phyloP scores from a whole-genome alignment of 1,140 invertebrate species.

The Himalopsyche phryganea region DNA sequence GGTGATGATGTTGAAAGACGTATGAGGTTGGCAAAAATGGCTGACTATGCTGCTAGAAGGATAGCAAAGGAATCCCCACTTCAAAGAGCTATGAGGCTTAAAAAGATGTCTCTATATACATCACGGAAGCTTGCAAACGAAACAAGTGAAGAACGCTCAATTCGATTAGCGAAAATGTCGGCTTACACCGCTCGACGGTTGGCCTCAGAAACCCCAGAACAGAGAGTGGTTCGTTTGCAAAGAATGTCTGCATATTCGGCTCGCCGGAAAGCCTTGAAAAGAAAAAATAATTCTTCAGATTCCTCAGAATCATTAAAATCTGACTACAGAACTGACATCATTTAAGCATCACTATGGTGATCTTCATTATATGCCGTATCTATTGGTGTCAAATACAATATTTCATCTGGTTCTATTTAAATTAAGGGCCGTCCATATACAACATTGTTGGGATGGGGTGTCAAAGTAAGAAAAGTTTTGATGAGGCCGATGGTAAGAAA shows the following conservation, averaged over 20 bases:
- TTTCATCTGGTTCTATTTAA: too few species aligned
- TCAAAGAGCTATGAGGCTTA: constrained; percentile 47
- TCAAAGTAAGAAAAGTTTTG: too few species aligned
- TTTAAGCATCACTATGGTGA: too few species aligned
- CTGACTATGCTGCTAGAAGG: constrained; percentile 14
- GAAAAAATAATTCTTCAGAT: not conserved
- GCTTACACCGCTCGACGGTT: constrained; percentile 46
- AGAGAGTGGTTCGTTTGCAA: constrained; percentile 48
- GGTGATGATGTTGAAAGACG: too few species aligned
- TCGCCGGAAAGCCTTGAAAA: not conserved
- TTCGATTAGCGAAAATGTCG: constrained; percentile 47
- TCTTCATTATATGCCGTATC: too few species aligned
- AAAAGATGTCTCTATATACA: constrained; percentile 51
- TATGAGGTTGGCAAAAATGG: not conserved
- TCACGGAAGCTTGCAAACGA: constrained; percentile 54
- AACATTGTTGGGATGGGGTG: too few species aligned
- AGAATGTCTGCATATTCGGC: constrained; percentile 54
- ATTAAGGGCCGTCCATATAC: too few species aligned
- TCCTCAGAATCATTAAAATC: too few species aligned
- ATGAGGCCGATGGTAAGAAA: too few species aligned
- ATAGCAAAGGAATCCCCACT: constrained; percentile 50
- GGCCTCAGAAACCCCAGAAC: constrained; percentile 51
- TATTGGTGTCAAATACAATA: too few species aligned
- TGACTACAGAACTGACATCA: too few species aligned
- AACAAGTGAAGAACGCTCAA: constrained; percentile 50